Evolutionary conservation across 2,113 vertebrate species (phyloP).

Genomic region (Numida meleagris): DNA sequence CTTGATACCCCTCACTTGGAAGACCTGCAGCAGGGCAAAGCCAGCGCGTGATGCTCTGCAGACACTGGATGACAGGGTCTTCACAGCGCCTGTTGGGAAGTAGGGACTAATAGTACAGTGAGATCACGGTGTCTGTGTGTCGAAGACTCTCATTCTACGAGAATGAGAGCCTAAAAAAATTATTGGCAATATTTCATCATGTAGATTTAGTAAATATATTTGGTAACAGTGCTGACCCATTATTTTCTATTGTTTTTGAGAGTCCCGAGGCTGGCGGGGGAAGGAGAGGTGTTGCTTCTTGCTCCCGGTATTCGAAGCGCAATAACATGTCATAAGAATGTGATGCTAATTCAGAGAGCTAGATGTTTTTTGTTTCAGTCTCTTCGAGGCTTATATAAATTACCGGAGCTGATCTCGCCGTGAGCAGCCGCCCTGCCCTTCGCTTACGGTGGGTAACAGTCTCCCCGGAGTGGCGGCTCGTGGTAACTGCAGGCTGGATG

Average conservation of each 20-base stretch:
- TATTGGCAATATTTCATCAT: neutral
- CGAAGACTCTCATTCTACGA: too few species aligned
- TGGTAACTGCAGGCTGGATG: neutral
- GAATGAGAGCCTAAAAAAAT: neutral
- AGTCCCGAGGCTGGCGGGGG: accelerated
- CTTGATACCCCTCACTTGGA: neutral
- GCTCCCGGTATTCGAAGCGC: neutral
- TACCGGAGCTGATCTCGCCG: accelerated
- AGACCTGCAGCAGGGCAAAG: neutral
- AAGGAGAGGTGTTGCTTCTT: neutral
- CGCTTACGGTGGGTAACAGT: neutral
- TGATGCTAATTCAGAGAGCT: neutral
- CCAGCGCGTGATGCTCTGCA: neutral
- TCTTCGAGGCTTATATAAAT: accelerated
- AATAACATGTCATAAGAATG: neutral
- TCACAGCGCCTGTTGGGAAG: neutral
- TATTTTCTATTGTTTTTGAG: neutral
- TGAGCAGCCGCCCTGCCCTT: accelerated
- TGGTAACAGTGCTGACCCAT: neutral
- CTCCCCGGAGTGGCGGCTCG: neutral
- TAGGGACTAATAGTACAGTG: neutral
- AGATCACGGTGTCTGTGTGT: neutral
- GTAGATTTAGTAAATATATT: neutral
- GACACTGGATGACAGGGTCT: neutral
- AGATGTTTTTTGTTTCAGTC: neutral